Base-by-base conservation (phyloP, 2,888 invertebrate species). In the Pyrrhia umbra region DNA sequence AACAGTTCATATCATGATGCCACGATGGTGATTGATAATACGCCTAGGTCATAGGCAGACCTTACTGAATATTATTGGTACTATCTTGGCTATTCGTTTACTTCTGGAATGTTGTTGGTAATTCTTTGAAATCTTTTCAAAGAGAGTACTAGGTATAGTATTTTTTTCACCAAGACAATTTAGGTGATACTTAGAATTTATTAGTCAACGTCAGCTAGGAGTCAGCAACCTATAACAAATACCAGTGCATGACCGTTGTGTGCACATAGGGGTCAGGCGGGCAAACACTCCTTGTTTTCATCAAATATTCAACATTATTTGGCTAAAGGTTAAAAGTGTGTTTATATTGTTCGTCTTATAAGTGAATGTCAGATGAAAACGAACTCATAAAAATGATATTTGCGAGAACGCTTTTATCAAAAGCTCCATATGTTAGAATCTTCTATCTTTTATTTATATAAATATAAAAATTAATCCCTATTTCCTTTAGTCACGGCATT, bases 261-360 rank as follows among this genome's bases (percentile, higher is more conserved):
- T 34, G n/a, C 15, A 15, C 18, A 39, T 9, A 23, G 20, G 18
- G 49, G 69, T 60, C 49, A 68, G 37, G 20, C 18, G 16, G 13
- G n/a, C n/a, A 21, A 60, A 60, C 27, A 49, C 42, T 49, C 23
- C 10, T 15, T 43, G 43, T 37, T 2, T 1, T 0, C 49, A 43
- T 49, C 37, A 37, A 21, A 37, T 37, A 16, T 16, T n/a, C 0
- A 25, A 9, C 13, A 34, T 1, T 8, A 3, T 25, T 37, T 37
- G 6, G 9, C 30, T n/a, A n/a, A n/a, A n/a, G n/a, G n/a, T n/a
- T n/a, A n/a, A n/a, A n/a, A n/a, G n/a, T n/a, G n/a, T n/a, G n/a
- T n/a, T n/a, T n/a, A n/a, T n/a, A 30, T 30, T 30, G 10, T 13
- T 30, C 30, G 30, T 10, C 30, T 30, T 30, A 30, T 30, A 30